Evolutionary conservation across 2,797 vertebrate species (phyloP), one percentile per base, ranked within the genome.

Genomic region (Malurus splendens): DNA sequence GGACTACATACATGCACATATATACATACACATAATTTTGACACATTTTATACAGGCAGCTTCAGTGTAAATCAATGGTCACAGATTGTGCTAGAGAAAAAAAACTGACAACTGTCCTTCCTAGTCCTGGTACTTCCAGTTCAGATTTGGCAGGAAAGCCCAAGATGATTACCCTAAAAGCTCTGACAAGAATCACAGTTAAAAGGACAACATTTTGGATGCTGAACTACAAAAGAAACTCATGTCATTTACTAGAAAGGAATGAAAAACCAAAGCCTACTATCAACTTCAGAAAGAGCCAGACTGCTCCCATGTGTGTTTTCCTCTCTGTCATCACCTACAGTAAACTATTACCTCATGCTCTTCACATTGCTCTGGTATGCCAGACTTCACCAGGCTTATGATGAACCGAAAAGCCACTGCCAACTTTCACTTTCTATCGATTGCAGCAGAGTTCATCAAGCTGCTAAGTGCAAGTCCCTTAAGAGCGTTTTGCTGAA

Each of bases 391-490:
- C 30, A 64, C n/a, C 18, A 41, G 25, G 25, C 48, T 89, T 54
- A 51, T 2, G 32, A 80, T 36, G 59, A 93, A 75, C 39, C 14
- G 9, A 76, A 90, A 86, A 66, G 41, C 36, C 81, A 74, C 60
- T 36, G 50, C 47, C 36, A 86, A 71, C 57, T 92, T 94, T 77
- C 82, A 77, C 85, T 93, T 89, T 90, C 74, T 71, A 25, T 39
- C 57, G 44, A 6, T 8, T 23, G 51, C 5, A 55, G 16, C 56
- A 24, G 71, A 78, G 48, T 38, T 89, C 56, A 66, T 59, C 7
- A 2, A 5, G 32, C 23, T 38, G 30, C 47, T 48, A 84, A 76
- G 33, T 3, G 2, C 36, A 80, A 82, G 57, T 33, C 65, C 47
- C 74, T 48, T 18, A 61, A 54, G 62, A 81, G 38, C 11, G 14